Percentiles rank a stretch among this genome's conserved stretches.
Evolutionary conservation across 2,113 vertebrate genomes (phyloP).

Genomic region (Corythaixoides concolor): DNA sequence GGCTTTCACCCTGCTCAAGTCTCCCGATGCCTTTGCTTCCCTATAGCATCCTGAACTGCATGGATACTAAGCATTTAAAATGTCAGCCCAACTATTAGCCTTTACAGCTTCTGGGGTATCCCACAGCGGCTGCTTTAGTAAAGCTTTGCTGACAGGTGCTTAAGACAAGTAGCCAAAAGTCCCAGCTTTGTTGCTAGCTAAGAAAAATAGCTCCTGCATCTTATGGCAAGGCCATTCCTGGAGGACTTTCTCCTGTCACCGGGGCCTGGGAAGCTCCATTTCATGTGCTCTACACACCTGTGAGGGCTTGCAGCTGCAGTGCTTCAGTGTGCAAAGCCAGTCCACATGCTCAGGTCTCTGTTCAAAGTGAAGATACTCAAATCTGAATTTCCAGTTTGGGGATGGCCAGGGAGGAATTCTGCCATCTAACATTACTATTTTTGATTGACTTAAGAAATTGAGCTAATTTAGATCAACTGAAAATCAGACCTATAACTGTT

Average conservation of each 20-base stretch:
- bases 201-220: background rate
- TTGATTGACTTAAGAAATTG: background rate
- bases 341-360: background rate
- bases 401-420: background rate
- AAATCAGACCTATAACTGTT: background rate
- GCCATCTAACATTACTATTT: background rate
- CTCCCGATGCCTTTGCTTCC: background rate
- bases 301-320: background rate
- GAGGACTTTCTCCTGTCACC: background rate
- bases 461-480: background rate
- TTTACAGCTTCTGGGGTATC: background rate
- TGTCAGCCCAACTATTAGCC: background rate
- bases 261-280: background rate
- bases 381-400: background rate
- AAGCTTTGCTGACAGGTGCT: background rate
- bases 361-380: background rate
- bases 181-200: background rate
- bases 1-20: background rate
- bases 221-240: background rate
- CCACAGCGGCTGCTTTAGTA: background rate
- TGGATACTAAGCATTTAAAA: background rate
- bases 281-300: background rate
- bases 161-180: background rate
- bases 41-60: accelerated
- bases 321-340: background rate